phyloP scores from a whole-genome alignment of 2,113 vertebrate species.

The Corvus hawaiiensis region DNA sequence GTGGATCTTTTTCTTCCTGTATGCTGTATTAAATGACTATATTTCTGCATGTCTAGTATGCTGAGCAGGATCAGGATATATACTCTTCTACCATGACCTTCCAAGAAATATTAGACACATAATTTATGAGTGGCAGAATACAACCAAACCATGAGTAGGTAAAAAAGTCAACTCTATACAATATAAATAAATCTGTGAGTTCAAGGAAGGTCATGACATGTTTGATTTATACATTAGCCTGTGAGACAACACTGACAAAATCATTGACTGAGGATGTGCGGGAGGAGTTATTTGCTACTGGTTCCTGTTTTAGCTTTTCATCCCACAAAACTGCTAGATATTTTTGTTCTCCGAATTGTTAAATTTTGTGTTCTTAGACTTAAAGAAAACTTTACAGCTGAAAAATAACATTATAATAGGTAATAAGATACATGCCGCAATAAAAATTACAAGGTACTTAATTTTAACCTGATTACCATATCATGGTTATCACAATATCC shows the following conservation, averaged over 20 bases:
- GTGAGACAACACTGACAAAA: neutral
- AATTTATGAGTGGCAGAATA: neutral
- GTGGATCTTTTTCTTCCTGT: neutral
- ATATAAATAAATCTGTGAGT: neutral
- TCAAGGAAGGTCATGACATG: neutral
- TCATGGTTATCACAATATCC: neutral
- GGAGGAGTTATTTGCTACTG: neutral
- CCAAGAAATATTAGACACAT: neutral
- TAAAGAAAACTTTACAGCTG: neutral
- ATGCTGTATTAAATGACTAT: neutral
- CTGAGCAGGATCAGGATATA: neutral
- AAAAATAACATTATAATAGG: neutral
- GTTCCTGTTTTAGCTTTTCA: neutral
- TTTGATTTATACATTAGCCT: neutral
- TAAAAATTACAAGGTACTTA: neutral
- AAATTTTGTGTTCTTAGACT: neutral
- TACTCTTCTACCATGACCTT: neutral
- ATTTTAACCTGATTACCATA: neutral
- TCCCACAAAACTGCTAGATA: neutral
- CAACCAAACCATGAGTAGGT: neutral
- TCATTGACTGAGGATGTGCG: neutral
- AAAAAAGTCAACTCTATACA: neutral
- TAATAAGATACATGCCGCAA: neutral
- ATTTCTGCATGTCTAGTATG: neutral
- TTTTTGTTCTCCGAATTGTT: neutral